Conservation (phyloP, 2,113 vertebrate species). For the Otocyon megalotis region DNA sequence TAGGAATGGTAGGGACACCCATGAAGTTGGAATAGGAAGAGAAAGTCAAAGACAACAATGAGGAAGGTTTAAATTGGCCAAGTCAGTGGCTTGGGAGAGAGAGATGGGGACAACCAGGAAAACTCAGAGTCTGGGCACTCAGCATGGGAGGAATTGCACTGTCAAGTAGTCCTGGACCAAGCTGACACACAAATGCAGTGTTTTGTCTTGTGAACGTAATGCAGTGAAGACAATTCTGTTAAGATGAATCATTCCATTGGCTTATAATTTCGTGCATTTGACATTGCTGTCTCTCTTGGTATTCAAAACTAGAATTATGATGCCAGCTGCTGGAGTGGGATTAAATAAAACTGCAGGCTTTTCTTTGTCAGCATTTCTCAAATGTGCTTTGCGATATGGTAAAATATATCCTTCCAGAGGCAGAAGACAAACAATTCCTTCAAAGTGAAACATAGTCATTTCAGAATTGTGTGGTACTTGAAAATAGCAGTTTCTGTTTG, state of each 20-base stretch:
- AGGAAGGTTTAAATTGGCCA: not conserved
- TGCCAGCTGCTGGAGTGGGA: not conserved
- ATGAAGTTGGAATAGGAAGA: not conserved
- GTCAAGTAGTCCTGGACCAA: not conserved
- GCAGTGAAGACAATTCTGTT: not conserved
- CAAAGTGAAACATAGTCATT: not conserved
- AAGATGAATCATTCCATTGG: not conserved
- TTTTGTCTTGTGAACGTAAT: not conserved
- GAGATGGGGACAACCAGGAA: not conserved
- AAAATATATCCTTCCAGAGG: slow-evolving; percentile 15
- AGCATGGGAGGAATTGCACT: not conserved
- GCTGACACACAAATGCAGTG: too few species aligned
- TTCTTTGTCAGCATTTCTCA: slow-evolving; percentile 30
- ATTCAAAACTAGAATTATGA: slow-evolving; percentile 20
- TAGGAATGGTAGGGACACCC: not conserved
- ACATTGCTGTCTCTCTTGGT: not conserved
- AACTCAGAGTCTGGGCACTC: not conserved
- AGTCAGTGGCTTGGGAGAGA: not conserved
- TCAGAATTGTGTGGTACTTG: not conserved
- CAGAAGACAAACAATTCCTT: not conserved
- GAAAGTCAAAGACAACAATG: not conserved
- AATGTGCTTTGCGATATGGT: not conserved
- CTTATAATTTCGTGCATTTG: not conserved
- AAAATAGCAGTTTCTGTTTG: slow-evolving; percentile 55
- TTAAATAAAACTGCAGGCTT: not conserved